These are phyloP conservation scores for Poeciliopsis gracilis DNA, from an alignment of 2,797 vertebrate genomes.

Conservation along the genomic window DNA sequence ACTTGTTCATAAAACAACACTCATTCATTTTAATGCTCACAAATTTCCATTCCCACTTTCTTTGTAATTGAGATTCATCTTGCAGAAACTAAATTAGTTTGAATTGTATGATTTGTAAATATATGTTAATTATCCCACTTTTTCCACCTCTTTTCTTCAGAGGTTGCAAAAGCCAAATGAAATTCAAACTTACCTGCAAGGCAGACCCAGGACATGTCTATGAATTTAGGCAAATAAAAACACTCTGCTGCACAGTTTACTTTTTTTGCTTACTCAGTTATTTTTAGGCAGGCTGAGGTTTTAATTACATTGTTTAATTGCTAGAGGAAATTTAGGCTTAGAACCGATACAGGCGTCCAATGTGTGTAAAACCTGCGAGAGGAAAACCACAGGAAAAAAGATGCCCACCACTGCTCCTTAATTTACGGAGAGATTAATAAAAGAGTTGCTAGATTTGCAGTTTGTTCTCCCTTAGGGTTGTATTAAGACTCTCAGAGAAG, in stretches of 20 bases:
- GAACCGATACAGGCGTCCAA: constrained; percentile 62
- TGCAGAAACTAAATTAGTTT: constrained; percentile 76
- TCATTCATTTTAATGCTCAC: constrained; percentile 78
- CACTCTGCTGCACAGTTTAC: constrained; percentile 69
- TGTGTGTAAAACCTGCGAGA: constrained; percentile 72
- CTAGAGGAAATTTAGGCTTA: constrained; percentile 79
- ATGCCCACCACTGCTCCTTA: constrained; percentile 75
- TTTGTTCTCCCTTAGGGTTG: constrained; percentile 81
- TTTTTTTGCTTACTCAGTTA: constrained; percentile 78
- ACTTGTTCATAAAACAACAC: constrained; percentile 72
- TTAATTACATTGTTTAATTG: constrained; percentile 81
- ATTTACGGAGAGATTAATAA: constrained; percentile 81
- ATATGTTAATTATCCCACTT: constrained; percentile 78
- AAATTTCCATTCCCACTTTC: constrained; percentile 71
- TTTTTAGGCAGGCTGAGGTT: constrained; percentile 72
- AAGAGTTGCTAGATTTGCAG: constrained; percentile 83
- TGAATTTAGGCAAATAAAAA: constrained; percentile 77
- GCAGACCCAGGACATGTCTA: constrained; percentile 67
- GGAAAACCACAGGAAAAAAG: constrained; percentile 74
- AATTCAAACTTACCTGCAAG: constrained; percentile 82
- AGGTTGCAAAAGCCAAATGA: constrained; percentile 67
- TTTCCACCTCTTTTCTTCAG: constrained; percentile 58
- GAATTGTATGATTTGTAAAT: constrained; percentile 82
- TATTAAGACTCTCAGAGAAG: constrained; percentile 79
- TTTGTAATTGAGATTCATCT: constrained; percentile 78